A percentile compares a stretch with the other conserved stretches of the same genome.
These are phyloP conservation scores for Sympetrum striolatum DNA, from an alignment of 2,888 invertebrate species.

Conservation along the genomic window DNA sequence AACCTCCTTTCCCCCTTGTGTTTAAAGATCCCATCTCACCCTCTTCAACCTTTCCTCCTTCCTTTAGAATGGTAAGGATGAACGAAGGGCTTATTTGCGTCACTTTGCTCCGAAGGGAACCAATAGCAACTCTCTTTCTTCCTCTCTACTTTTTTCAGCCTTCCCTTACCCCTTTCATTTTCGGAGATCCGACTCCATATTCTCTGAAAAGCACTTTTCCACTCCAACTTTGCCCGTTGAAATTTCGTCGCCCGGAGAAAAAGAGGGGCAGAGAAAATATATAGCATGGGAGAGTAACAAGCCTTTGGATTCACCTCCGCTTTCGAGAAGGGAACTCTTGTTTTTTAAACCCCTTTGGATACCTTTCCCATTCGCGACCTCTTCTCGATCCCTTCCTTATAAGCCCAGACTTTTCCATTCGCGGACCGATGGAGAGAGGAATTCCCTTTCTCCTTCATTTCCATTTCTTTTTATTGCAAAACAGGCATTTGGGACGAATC, in stretches of 20 bases:
- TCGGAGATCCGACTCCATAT: background rate
- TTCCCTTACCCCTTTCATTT: background rate
- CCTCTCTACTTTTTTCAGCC: background rate
- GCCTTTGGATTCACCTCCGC: constrained; percentile 4
- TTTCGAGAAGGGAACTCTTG: background rate
- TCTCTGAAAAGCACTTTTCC: background rate
- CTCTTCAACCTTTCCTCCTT: background rate
- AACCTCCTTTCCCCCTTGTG: background rate
- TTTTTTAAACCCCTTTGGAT: background rate
- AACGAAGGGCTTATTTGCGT: constrained; percentile 26
- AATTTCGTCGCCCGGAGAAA: background rate
- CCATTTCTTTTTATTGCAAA: background rate
- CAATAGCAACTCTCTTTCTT: background rate
- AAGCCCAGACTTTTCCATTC: background rate
- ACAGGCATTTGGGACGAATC: background rate
- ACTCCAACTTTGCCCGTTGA: background rate
- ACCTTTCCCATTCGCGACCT: background rate
- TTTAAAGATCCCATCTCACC: background rate
- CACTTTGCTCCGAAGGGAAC: constrained; percentile 25
- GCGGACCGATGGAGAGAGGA: background rate
- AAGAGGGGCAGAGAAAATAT: background rate
- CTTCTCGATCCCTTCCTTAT: background rate
- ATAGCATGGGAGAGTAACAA: background rate
- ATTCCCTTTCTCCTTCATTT: background rate
- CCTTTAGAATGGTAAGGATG: background rate